A percentile compares a stretch with the other conserved stretches of the same genome.
These are phyloP conservation scores for Indicator maculatus DNA, from an alignment of 2,113 vertebrate genomes.

Conservation along the genomic window DNA sequence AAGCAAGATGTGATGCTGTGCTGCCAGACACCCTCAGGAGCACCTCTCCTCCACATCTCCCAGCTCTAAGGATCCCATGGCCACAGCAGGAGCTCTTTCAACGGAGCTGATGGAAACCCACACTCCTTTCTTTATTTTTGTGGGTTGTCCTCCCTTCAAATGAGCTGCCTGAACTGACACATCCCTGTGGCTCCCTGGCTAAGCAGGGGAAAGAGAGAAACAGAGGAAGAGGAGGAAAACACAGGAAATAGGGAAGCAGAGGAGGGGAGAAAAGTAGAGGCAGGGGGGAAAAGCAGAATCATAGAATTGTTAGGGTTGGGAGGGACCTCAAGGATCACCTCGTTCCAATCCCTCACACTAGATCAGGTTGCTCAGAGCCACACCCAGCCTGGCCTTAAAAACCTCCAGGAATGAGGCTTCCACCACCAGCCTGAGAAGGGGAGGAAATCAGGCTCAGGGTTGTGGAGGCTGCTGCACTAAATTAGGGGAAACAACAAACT, in stretches of 20 bases:
- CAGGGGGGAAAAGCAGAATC: too few species aligned
- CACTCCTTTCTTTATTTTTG: neutral
- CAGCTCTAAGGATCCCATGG: neutral
- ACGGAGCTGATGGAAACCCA: neutral
- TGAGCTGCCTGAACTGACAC: neutral
- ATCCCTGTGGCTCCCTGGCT: neutral
- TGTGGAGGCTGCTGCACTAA: neutral
- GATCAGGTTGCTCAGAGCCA: too few species aligned
- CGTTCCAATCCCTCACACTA: too few species aligned
- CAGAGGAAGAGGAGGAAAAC: too few species aligned
- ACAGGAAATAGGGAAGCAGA: too few species aligned
- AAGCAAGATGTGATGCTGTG: fast-evolving
- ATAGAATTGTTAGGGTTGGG: too few species aligned
- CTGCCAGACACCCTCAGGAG: neutral
- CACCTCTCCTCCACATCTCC: neutral
- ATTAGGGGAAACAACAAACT: neutral
- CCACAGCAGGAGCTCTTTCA: neutral
- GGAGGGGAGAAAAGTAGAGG: too few species aligned
- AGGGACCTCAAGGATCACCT: too few species aligned
- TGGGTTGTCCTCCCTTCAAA: neutral
- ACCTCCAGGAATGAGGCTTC: too few species aligned
- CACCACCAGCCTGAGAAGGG: too few species aligned
- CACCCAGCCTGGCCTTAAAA: too few species aligned
- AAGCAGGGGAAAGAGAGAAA: neutral
- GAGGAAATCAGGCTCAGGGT: neutral